Percentiles rank a stretch among this genome's conserved stretches.
These are phyloP conservation scores for Sula dactylatra DNA, from an alignment of 2,113 vertebrate species.

Conservation along the genomic window DNA sequence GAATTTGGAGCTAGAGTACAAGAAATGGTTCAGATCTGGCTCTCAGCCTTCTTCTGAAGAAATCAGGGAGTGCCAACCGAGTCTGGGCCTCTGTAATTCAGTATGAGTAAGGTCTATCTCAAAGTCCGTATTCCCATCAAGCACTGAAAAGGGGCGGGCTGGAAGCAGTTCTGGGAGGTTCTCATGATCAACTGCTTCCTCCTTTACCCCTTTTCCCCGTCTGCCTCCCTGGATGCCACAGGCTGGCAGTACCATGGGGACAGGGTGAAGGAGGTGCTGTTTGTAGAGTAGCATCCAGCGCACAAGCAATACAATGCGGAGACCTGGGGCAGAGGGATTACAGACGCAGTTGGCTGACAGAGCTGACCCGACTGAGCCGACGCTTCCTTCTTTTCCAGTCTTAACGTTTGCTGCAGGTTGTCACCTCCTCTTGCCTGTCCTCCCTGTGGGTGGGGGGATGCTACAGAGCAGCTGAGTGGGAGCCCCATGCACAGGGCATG, in stretches of 20 bases:
- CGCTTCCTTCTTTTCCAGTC: background rate
- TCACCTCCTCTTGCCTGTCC: background rate
- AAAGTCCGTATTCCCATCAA: background rate
- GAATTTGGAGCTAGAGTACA: background rate
- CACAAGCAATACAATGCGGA: background rate
- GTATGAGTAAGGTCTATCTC: background rate
- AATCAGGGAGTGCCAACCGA: background rate
- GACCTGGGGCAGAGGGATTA: background rate
- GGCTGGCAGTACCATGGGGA: background rate
- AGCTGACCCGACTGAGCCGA: constrained; percentile 10
- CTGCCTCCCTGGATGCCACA: background rate
- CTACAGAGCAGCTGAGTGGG: background rate
- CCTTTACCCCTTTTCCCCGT: background rate
- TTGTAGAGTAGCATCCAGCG: accelerated
- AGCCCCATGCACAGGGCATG: background rate
- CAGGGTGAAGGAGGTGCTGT: background rate
- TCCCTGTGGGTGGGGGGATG: background rate
- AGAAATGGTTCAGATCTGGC: background rate
- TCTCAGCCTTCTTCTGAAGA: background rate
- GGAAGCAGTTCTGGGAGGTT: background rate
- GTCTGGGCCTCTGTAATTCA: background rate
- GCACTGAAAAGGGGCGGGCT: background rate
- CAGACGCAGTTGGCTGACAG: background rate
- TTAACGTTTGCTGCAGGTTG: background rate
- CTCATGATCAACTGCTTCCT: background rate